Conservation (phyloP, 2,888 invertebrate genomes). For the Microctonus hyperodae region DNA sequence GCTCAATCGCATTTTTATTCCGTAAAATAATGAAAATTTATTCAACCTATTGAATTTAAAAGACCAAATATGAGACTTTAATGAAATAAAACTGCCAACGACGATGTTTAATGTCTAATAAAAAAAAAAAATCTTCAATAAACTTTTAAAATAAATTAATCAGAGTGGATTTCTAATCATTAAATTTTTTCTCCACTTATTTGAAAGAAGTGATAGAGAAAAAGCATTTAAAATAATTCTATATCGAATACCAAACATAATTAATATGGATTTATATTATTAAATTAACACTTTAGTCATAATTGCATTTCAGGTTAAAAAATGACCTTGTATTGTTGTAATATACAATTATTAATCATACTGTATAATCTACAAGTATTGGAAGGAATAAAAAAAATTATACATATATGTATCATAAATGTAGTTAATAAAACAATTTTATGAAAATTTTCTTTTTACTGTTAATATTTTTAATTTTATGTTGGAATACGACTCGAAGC, state of each 20-base stretch:
- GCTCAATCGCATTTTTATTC: not conserved
- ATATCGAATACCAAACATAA: no score
- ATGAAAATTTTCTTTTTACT: not conserved
- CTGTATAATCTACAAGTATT: no score
- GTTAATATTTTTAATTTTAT: not conserved
- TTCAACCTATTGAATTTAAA: not conserved
- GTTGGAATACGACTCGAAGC: not conserved
- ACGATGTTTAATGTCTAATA: not conserved
- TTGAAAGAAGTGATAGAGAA: no score
- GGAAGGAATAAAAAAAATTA: no score
- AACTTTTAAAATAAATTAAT: no score
- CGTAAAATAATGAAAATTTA: no score
- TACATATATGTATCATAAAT: not conserved
- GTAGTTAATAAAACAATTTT: not conserved
- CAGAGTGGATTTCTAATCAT: no score
- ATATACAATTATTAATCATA: not conserved
- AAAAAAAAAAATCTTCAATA: no score
- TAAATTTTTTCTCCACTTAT: no score
- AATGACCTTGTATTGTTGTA: not conserved
- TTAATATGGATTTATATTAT: no score
- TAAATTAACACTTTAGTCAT: no score
- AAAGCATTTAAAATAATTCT: not conserved
- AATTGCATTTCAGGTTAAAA: not conserved
- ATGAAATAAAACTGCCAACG: constrained; percentile 12
- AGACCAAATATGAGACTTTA: not conserved